Percentiles rank a stretch among this genome's conserved stretches.
Conservation (phyloP, 2,888 invertebrate species). For the Eilema sororculum region DNA sequence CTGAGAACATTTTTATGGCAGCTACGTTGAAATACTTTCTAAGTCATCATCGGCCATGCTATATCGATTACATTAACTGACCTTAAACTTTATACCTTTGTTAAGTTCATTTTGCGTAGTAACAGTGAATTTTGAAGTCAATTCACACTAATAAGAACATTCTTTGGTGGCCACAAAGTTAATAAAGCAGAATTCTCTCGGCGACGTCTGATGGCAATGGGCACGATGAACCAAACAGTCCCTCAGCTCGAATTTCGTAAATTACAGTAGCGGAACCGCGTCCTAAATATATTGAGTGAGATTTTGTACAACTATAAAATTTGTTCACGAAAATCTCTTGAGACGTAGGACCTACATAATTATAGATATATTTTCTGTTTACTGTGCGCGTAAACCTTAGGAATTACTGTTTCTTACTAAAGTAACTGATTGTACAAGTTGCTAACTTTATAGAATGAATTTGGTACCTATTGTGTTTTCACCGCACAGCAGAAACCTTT, state of each 20-base stretch:
- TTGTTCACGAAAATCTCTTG: conserved; percentile 51
- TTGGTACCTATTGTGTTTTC: background rate
- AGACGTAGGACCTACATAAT: conserved; percentile 44
- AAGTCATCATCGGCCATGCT: background rate
- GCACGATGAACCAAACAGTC: conserved; percentile 52
- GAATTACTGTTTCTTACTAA: background rate
- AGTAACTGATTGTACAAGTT: background rate
- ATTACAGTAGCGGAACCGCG: conserved; percentile 53
- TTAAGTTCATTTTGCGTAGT: conserved; percentile 22
- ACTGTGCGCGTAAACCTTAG: background rate
- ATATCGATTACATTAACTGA: conserved; percentile 13
- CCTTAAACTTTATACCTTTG: conserved; percentile 29
- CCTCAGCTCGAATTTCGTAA: conserved; percentile 58
- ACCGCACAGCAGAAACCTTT: background rate
- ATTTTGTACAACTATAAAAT: conserved; percentile 55
- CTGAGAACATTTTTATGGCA: conserved; percentile 15
- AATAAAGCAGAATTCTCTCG: conserved; percentile 50
- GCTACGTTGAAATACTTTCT: conserved; percentile 5
- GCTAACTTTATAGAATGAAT: background rate
- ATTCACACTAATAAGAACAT: conserved; percentile 54
- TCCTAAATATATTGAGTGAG: conserved; percentile 56
- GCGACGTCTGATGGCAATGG: conserved; percentile 39
- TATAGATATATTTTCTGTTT: background rate
- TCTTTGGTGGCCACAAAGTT: conserved; percentile 55
- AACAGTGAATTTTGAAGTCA: conserved; percentile 31